These are phyloP conservation scores for Syngnathus floridae DNA, from an alignment of 2,113 vertebrate species.

Conservation along the genomic window DNA sequence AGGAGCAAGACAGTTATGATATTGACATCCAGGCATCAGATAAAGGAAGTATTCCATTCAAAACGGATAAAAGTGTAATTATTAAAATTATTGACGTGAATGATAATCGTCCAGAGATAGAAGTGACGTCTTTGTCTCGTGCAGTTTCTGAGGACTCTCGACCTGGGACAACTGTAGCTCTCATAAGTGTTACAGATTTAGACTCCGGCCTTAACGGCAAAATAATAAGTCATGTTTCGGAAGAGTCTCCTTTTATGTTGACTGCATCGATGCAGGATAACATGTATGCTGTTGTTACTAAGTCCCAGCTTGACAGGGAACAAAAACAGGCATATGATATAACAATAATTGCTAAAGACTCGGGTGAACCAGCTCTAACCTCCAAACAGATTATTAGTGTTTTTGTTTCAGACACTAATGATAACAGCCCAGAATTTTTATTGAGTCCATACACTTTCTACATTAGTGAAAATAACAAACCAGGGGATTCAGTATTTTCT, in stretches of 20 bases:
- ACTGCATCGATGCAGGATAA: constrained; percentile 58
- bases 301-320: constrained; percentile 64
- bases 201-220: constrained; percentile 63
- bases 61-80: constrained; percentile 35
- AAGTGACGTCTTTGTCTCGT: constrained; percentile 61
- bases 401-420: constrained; percentile 59
- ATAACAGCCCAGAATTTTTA: constrained; percentile 55
- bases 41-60: constrained; percentile 48
- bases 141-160: constrained; percentile 55
- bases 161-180: constrained; percentile 60
- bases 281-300: constrained; percentile 63
- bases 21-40: constrained; percentile 61
- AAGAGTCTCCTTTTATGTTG: constrained; percentile 54
- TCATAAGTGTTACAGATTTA: constrained; percentile 61
- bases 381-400: constrained; percentile 55
- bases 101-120: constrained; percentile 63
- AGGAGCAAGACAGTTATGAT: constrained; percentile 43
- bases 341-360: constrained; percentile 58
- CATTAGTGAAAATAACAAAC: constrained; percentile 50
- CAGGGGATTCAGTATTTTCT: constrained; percentile 43
- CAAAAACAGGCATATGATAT: constrained; percentile 45
- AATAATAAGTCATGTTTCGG: constrained; percentile 43
- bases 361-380: constrained; percentile 53
- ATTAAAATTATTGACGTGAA: constrained; percentile 65
- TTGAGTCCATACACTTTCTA: constrained; percentile 42